Base-by-base conservation (phyloP, 2,797 vertebrate genomes). In the Phoebastria nigripes region DNA sequence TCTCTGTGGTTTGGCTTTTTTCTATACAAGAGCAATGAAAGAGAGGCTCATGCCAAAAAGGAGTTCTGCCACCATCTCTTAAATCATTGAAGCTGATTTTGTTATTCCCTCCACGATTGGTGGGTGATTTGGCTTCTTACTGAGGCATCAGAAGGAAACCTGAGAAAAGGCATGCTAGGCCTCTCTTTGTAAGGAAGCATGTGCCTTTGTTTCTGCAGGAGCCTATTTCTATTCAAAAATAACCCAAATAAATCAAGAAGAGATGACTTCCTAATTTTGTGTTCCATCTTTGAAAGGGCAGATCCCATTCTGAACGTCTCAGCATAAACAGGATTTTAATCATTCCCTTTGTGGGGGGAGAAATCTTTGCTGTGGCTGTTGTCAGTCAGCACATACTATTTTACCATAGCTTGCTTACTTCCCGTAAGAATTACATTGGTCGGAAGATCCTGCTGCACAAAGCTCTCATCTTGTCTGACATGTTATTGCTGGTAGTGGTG, bases 351-450 rank as follows among this genome's bases (percentile, higher is more conserved):
- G 12, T 5, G 31, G 8, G 47, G 54, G 39, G 2, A 69, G 25
- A 39, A 59, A 3, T 33, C 49, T 76, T 54, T 73, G 56, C 62
- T 86, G 62, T 71, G 84, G 49, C 70, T 39, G 9, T 18, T 81
- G 55, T 42, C 37, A 6, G 51, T 25, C 66, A 89, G 67, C 44
- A 76, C 25, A 4, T 22, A 0, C 31, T 33, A 2, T 19, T 71
- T 62, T 17, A 2, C 22, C 15, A 2, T 4, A 42, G 1, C 19
- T 72, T 6, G 0, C 20, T 55, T 3, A 0, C 39, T 73, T 47
- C 66, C 58, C 42, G 0, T 25, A 22, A 11, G 41, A 37, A 2
- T 41, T 55, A 4, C 15, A 2, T 16, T 16, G 59, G 3, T 2
- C 46, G 54, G 58, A 33, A 71, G 51, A 26, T 78, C 42, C 63